These are phyloP conservation scores for Caradrina clavipalpis DNA, from an alignment of 2,888 invertebrate species.

Conservation along the genomic window DNA sequence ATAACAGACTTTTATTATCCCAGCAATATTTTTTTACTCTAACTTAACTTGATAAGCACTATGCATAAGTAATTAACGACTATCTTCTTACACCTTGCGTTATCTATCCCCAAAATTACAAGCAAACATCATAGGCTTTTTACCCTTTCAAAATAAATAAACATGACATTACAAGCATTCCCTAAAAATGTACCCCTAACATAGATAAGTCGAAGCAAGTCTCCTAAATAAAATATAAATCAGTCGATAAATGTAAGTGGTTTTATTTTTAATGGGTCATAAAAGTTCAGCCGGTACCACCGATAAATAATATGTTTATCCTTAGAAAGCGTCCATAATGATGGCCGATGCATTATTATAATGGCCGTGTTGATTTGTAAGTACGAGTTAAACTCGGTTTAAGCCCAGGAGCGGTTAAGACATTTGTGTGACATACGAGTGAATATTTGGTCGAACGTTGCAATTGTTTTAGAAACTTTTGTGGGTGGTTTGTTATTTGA, in stretches of 20 bases:
- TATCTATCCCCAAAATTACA: no score
- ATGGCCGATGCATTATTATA: conserved; percentile 79
- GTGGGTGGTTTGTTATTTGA: not conserved
- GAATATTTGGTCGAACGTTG: not conserved
- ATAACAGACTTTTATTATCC: no score
- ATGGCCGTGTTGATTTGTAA: conserved; percentile 82
- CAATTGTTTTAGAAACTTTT: not conserved
- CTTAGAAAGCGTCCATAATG: conserved; percentile 77
- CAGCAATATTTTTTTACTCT: no score
- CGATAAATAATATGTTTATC: conserved; percentile 85
- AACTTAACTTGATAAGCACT: no score
- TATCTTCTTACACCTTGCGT: no score
- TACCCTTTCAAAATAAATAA: not conserved
- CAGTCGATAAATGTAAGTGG: conserved; percentile 63
- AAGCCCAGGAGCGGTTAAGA: conserved; percentile 77
- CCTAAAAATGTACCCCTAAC: conserved; percentile 25
- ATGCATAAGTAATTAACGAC: no score
- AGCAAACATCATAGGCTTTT: no score
- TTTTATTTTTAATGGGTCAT: conserved; percentile 67
- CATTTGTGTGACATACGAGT: conserved; percentile 64
- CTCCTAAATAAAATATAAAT: conserved; percentile 60
- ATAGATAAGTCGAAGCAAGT: conserved; percentile 39
- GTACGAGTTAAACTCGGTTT: conserved; percentile 65
- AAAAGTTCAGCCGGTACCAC: conserved; percentile 60
- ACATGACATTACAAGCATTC: not conserved